Conservation (phyloP, 2,113 vertebrate species). For the Puma concolor region DNA sequence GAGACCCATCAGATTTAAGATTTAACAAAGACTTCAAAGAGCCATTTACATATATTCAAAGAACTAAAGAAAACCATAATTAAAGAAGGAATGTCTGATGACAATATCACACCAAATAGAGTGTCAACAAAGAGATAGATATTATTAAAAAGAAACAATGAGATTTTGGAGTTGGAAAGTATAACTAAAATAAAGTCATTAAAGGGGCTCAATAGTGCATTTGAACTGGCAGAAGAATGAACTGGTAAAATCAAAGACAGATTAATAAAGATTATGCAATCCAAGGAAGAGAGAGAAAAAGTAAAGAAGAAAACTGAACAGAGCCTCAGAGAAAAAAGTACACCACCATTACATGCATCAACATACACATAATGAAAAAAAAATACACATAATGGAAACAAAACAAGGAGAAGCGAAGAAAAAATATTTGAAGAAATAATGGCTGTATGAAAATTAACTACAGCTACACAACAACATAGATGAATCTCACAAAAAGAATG, state of each 20-base stretch:
- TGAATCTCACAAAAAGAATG: background rate
- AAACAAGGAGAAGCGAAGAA: background rate
- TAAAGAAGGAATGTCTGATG: background rate
- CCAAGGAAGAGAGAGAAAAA: background rate
- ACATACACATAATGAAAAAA: background rate
- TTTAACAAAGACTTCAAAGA: conserved; percentile 33
- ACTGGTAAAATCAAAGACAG: background rate
- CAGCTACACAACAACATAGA: background rate
- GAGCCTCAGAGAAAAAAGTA: conserved; percentile 39
- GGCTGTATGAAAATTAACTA: conserved; percentile 7
- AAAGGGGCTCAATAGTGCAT: background rate
- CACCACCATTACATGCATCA: background rate
- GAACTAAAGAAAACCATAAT: conserved; percentile 16
- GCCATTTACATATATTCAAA: background rate
- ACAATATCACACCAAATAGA: background rate
- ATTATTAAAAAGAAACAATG: background rate
- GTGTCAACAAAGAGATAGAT: background rate
- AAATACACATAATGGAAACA: background rate
- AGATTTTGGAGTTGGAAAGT: background rate
- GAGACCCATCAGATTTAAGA: background rate
- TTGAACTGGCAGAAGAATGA: background rate
- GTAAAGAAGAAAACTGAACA: background rate
- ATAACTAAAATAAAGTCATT: background rate
- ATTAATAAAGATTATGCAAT: background rate
- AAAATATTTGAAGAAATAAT: background rate